Evolutionary conservation across 2,797 vertebrate species (phyloP).

Genomic region (Dicrostonyx torquatus): DNA sequence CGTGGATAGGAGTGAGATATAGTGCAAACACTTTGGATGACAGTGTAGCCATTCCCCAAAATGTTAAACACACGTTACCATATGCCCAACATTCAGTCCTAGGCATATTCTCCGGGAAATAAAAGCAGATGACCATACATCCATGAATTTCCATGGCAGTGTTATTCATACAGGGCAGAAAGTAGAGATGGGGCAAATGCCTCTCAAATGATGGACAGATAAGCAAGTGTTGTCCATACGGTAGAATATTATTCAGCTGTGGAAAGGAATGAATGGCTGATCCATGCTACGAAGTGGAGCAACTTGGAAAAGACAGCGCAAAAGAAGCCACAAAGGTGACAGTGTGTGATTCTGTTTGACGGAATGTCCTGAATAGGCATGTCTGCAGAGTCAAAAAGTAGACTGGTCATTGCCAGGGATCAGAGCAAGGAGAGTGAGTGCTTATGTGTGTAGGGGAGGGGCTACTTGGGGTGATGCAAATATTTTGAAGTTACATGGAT

Average conservation of each 20-base stretch:
- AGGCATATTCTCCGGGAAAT: not conserved
- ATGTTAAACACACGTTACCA: not conserved
- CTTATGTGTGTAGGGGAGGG: rapidly evolving
- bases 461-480: not conserved
- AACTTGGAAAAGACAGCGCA: too few species aligned
- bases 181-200: not conserved
- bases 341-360: rapidly evolving
- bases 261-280: not conserved
- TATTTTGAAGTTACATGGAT: not conserved
- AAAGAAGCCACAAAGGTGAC: not conserved
- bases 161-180: not conserved
- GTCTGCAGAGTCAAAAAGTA: not conserved
- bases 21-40: not conserved
- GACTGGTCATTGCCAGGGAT: not conserved
- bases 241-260: not conserved
- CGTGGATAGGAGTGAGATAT: not conserved
- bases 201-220: not conserved
- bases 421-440: too few species aligned
- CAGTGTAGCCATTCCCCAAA: not conserved
- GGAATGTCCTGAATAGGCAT: not conserved
- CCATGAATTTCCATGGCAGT: not conserved
- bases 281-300: rapidly evolving
- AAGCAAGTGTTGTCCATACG: rapidly evolving
- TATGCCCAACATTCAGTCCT: not conserved
- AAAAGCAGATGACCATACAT: not conserved